These are phyloP conservation scores for Centroberyx gerrardi DNA, from an alignment of 2,797 vertebrate genomes.

Conservation along the genomic window DNA sequence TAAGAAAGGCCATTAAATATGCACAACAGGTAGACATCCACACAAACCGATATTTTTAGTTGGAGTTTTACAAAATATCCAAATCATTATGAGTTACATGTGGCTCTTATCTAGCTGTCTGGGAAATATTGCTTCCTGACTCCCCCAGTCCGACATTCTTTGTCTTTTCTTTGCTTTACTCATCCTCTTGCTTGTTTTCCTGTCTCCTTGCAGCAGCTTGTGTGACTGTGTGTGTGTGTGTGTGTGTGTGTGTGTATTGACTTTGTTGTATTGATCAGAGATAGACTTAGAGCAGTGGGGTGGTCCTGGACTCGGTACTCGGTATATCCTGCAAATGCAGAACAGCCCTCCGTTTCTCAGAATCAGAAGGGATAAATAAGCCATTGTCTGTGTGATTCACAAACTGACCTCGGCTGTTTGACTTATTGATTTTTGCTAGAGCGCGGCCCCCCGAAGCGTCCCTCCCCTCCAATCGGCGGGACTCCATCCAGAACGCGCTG, in stretches of 20 bases:
- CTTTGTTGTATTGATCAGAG: slow-evolving; percentile 65
- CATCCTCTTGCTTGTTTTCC: slow-evolving; percentile 45
- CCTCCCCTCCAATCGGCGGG: slow-evolving; percentile 47
- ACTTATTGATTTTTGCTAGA: slow-evolving; percentile 75
- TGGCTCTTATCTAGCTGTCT: background rate
- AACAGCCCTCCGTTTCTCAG: slow-evolving; percentile 35
- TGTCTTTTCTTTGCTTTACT: slow-evolving; percentile 25
- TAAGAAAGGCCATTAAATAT: slow-evolving; percentile 23
- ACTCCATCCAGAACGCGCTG: slow-evolving; percentile 55
- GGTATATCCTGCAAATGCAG: slow-evolving; percentile 50
- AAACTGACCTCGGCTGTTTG: slow-evolving; percentile 75
- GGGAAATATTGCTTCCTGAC: slow-evolving; percentile 1
- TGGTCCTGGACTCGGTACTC: slow-evolving; percentile 53
- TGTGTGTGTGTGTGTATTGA: slow-evolving; percentile 57
- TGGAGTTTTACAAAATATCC: slow-evolving; percentile 8
- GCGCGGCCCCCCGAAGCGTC: slow-evolving; percentile 63
- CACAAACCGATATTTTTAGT: slow-evolving; percentile 35
- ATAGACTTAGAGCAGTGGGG: slow-evolving; percentile 52
- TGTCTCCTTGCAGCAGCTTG: slow-evolving; percentile 26
- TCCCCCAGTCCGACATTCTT: slow-evolving; percentile 5
- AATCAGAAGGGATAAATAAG: slow-evolving; percentile 35
- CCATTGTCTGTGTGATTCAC: slow-evolving; percentile 71
- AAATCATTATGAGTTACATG: background rate
- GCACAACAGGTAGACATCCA: slow-evolving; percentile 6
- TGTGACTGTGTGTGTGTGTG: slow-evolving; percentile 8